Evolutionary conservation across 1,140 invertebrate genomes (phyloP), one percentile per base, ranked within the genome.

Genomic region (Meloidogyne chitwoodi): DNA sequence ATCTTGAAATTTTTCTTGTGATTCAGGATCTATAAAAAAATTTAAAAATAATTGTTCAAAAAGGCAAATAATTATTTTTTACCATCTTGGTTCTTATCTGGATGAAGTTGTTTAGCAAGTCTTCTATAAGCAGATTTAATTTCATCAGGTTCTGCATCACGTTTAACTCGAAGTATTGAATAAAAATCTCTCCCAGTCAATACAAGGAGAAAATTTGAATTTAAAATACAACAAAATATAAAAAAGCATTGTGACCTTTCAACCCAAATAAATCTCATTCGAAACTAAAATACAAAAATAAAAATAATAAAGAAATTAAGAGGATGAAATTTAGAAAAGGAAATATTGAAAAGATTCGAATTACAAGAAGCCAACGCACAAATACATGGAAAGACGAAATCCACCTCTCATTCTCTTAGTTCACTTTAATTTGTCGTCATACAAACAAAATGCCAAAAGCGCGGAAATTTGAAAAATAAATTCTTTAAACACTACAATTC

Each of bases 41-140:
- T 26, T 6, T 29, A 12, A 29, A 65, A 16, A 24, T 0, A n/a
- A n/a, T n/a, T n/a, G n/a, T n/a, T n/a, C n/a, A n/a, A 64, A 27
- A 12, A 24, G 63, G 63, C 0, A 12, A 31, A 5, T 6, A 19
- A 70, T 16, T 48, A 70, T n/a, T 56, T 48, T 19, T 94, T 93
- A 90, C 99, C 95, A 89, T 94, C 92, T 88, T 92, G 92, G 88
- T 99, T 99, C 88, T 96, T 97, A 86, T 99, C 97, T 22, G 97
- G 97, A 91, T 99, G 97, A 61, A 96, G 88, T 88, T 97, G 93
- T 89, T 96, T 98, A 0, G 96, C 96, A 88, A 95, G 88, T 83
- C 92, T 92, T 65, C 61, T 76, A 38, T 34, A 99, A 3, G 95
- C 95, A 90, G 98, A 97, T 88, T 99, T 99, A 61, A 99, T 94